These are phyloP conservation scores for Drymonia ruficornis DNA, from an alignment of 2,888 invertebrate species.

Conservation along the genomic window DNA sequence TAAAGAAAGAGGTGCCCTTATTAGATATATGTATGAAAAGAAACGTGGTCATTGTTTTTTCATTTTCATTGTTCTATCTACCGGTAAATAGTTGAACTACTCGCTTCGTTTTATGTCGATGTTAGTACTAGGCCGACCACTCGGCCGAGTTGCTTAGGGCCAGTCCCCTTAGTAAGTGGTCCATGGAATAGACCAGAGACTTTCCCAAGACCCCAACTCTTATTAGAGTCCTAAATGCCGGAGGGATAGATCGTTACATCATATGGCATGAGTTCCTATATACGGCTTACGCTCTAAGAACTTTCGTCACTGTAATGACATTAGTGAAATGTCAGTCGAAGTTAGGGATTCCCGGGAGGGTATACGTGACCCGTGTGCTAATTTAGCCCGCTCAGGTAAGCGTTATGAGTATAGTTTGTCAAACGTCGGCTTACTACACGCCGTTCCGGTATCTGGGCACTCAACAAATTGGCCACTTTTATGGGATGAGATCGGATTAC, in stretches of 20 bases:
- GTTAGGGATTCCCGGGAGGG: conserved; percentile 56
- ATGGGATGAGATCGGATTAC: conserved; percentile 56
- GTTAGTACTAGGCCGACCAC: no score
- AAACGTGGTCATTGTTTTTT: no score
- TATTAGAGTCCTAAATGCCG: not conserved
- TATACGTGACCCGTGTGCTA: conserved; percentile 56
- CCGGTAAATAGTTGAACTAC: no score
- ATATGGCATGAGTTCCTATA: not conserved
- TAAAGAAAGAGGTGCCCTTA: no score
- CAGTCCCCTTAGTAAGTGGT: no score
- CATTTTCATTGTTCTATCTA: no score
- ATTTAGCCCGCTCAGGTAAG: conserved; percentile 44
- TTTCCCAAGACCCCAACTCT: no score
- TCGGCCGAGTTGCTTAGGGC: no score
- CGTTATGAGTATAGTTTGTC: conserved; percentile 72
- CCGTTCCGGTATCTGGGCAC: conserved; percentile 55
- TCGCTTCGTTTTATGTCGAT: no score
- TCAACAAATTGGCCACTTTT: conserved; percentile 69
- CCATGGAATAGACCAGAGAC: no score
- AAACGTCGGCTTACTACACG: conserved; percentile 59
- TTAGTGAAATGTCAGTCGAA: conserved; percentile 70
- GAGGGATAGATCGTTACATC: not conserved
- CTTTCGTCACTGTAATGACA: conserved; percentile 64
- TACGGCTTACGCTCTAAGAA: conserved; percentile 34
- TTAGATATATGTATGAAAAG: no score